phyloP scores from a whole-genome alignment of 1,140 invertebrate genomes.

The honey bee (Apis mellifera) region DNA sequence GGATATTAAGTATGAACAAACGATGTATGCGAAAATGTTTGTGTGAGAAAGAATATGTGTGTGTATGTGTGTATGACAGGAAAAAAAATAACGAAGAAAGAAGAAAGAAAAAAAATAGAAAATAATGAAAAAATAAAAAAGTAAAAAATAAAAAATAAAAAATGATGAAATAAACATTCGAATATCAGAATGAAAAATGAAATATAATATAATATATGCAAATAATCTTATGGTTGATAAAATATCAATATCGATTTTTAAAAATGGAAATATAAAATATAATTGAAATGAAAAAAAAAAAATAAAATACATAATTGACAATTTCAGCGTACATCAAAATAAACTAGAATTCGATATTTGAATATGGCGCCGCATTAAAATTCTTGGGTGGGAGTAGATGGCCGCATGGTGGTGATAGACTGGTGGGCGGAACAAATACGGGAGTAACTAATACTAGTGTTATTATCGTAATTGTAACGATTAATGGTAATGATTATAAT shows the following conservation, averaged over 20 bases:
- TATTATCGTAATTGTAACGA: constrained; percentile 80
- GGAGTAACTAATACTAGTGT: constrained; percentile 77
- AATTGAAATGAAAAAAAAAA: not conserved
- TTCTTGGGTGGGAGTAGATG: constrained; percentile 11
- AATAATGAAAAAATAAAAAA: not conserved
- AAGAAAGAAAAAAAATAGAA: not conserved
- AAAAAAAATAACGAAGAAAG: not conserved
- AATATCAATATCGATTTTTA: not conserved
- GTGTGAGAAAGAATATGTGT: too few relatives aligned
- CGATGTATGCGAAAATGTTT: not conserved
- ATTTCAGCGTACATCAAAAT: not conserved
- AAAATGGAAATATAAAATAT: not conserved
- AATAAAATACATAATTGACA: not conserved
- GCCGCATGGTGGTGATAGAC: constrained; percentile 14
- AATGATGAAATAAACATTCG: not conserved
- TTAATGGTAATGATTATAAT: constrained; percentile 80
- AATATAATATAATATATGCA: not conserved
- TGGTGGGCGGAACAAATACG: not conserved
- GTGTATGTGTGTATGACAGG: too few relatives aligned
- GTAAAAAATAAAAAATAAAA: not conserved
- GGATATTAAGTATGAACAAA: not conserved
- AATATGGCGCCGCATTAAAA: not conserved
- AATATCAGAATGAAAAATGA: not conserved
- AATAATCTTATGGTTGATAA: not conserved
- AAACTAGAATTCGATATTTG: constrained; percentile 10